phyloP scores from a whole-genome alignment of 2,113 vertebrate species.

The Phocoena phocoena region DNA sequence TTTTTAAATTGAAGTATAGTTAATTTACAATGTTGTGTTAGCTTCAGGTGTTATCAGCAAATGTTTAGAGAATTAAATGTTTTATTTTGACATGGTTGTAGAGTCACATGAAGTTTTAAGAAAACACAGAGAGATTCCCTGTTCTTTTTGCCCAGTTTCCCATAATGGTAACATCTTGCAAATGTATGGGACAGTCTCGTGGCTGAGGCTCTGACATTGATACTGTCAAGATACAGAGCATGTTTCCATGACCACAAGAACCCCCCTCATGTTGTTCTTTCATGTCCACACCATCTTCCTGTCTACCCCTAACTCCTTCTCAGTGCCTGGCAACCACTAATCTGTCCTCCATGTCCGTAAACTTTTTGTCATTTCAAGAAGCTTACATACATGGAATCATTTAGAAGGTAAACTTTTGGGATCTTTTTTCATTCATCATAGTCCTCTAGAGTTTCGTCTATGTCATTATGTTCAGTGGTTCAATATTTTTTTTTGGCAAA shows the following conservation, averaged over 20 bases:
- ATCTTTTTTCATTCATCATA: neutral
- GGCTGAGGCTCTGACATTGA: accelerated
- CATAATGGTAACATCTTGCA: accelerated
- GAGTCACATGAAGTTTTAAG: neutral
- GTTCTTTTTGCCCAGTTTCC: accelerated
- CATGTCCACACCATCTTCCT: accelerated
- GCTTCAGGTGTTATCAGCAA: neutral
- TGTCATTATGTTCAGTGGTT: neutral
- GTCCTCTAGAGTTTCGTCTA: neutral
- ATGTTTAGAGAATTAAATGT: neutral
- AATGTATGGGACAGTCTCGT: accelerated
- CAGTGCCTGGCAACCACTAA: too few species aligned
- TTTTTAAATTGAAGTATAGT: neutral
- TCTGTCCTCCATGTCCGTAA: neutral
- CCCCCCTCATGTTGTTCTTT: accelerated
- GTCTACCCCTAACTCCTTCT: neutral
- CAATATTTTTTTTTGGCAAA: neutral
- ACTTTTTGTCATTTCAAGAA: neutral
- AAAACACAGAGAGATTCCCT: neutral
- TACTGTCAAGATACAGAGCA: accelerated
- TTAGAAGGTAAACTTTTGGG: too few species aligned
- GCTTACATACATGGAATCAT: neutral
- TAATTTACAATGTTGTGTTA: neutral
- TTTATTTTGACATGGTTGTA: neutral
- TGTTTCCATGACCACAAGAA: too few species aligned